These are phyloP conservation scores for Bradynema listronoti DNA, from an alignment of 1,140 invertebrate species.

Conservation along the genomic window DNA sequence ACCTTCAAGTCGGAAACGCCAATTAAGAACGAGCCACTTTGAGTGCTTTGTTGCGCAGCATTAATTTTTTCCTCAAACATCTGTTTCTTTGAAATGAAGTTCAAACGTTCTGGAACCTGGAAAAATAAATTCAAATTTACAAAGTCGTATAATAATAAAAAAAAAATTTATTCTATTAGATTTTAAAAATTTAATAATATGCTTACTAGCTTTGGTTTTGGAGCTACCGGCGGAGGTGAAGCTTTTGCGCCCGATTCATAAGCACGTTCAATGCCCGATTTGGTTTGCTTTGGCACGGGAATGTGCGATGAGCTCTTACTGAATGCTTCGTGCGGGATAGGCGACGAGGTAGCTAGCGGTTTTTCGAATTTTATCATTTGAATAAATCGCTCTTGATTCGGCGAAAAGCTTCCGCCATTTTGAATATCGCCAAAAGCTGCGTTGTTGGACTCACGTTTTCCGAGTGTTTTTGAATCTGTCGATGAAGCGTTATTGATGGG, in stretches of 20 bases:
- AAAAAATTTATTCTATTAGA: too few species aligned
- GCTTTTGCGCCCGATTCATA: background rate
- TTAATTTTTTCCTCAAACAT: conserved; percentile 18
- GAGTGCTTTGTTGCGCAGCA: background rate
- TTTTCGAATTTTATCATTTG: too few species aligned
- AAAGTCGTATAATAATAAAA: background rate
- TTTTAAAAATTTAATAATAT: background rate
- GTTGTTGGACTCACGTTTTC: too few species aligned
- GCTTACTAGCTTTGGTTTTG: conserved; percentile 27
- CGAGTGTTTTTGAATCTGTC: too few species aligned
- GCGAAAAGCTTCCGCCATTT: too few species aligned
- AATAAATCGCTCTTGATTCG: conserved; percentile 9
- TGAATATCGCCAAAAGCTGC: too few species aligned
- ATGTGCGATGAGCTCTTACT: conserved; percentile 18
- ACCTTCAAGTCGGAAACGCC: too few species aligned
- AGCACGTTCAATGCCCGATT: too few species aligned
- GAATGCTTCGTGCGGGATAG: conserved; percentile 17
- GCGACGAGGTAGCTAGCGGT: conserved; percentile 28
- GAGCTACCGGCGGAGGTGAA: conserved; percentile 26
- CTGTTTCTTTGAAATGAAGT: conserved; percentile 12
- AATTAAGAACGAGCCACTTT: background rate
- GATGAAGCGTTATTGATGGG: too few species aligned
- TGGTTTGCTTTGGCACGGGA: conserved; percentile 17
- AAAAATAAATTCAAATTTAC: conserved; percentile 6
- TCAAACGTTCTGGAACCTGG: conserved; percentile 14